Evolutionary conservation across 2,888 invertebrate genomes (phyloP), one percentile per base, ranked within the genome.

Genomic region (Galeruca laticollis): DNA sequence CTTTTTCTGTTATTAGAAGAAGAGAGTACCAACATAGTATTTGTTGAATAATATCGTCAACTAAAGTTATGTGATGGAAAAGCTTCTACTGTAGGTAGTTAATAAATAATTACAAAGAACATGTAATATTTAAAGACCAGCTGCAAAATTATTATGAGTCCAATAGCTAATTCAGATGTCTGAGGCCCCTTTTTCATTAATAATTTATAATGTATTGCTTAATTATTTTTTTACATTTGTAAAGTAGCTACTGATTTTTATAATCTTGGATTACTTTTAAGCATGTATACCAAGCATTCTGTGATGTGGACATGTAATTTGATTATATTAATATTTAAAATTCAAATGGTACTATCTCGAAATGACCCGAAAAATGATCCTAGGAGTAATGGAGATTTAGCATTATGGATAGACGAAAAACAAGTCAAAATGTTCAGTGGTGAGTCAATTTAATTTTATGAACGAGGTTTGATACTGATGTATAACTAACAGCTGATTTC

Each of bases 351-450:
- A 59, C 61, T 75, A 26, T 80, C 82, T 68, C 77, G 84, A 77
- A 84, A 83, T 79, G 85, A 85, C 72, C 81, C 81, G 5, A 84
- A 84, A 76, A 83, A 83, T 74, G 85, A 85, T 77, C 82, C 84
- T 40, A 77, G 84, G 68, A 84, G 81, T 75, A 85, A 85, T 78
- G 88, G 87, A 70, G 94, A 94, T 84, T 88, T 95, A 74, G 93
- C 94, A 64, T 87, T 96, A 71, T 96, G 96, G 96, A 96, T 96
- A 81, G 95, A 95, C 84, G 94, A 94, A 82, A 92, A 94, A 78
- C 96, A 96, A 88, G 93, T 96, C 65, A 93, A 95, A 87, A 93
- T 94, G 90, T 93, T 96, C 80, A 95, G 94, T 85, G 96, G 96
- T 95, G 84, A 88, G 88, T 84, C 73, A 49, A 51, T 18, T 49